Evolutionary conservation across 2,113 vertebrate species (phyloP).

Genomic region (Sigmodon hispidus): DNA sequence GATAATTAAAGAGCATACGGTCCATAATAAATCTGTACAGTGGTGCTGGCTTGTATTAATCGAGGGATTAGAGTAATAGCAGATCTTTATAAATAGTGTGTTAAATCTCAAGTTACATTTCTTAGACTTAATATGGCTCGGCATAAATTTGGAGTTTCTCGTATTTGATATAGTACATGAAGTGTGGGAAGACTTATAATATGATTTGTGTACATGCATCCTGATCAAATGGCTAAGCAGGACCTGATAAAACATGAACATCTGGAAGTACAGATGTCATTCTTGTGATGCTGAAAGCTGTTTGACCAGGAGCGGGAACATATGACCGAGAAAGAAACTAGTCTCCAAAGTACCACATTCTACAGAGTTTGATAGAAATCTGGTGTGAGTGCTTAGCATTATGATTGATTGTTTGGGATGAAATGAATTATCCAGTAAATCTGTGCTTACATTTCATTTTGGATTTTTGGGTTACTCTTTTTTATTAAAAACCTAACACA

Average conservation of each 20-base stretch:
- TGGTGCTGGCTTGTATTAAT: constrained; percentile 85
- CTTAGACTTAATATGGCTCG: constrained; percentile 79
- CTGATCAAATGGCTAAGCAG: constrained; percentile 81
- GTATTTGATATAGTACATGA: constrained; percentile 74
- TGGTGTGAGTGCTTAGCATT: constrained; percentile 56
- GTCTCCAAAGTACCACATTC: constrained; percentile 8
- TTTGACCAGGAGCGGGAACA: constrained; percentile 58
- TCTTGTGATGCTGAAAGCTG: constrained; percentile 58
- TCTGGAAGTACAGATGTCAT: constrained; percentile 86
- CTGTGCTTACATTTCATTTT: not conserved
- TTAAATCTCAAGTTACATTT: constrained; percentile 82
- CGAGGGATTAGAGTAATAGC: constrained; percentile 83
- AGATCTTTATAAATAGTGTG: constrained; percentile 75
- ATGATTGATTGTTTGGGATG: constrained; percentile 52
- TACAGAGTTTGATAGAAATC: constrained; percentile 65
- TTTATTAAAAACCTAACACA: not conserved
- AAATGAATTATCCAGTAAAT: not conserved
- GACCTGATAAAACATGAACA: constrained; percentile 82
- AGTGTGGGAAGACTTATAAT: constrained; percentile 83
- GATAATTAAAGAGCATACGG: constrained; percentile 87
- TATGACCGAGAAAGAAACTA: constrained; percentile 20
- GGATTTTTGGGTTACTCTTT: not conserved
- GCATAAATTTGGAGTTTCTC: constrained; percentile 79
- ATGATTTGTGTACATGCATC: constrained; percentile 75
- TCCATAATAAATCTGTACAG: constrained; percentile 87